Base-by-base conservation (phyloP, 2,888 invertebrate genomes). In the Hypercompe scribonia region DNA sequence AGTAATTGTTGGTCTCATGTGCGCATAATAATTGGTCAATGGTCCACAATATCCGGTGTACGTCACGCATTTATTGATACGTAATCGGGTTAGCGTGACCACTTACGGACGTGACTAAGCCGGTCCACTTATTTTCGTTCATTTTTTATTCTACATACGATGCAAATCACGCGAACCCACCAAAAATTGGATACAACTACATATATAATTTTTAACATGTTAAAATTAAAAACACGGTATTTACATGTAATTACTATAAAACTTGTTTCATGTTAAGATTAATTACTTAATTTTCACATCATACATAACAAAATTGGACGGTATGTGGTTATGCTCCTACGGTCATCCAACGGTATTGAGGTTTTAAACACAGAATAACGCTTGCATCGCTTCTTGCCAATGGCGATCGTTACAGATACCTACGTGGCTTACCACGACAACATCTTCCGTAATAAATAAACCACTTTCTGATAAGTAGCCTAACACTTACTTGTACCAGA, bases 51-150 rank as follows among this genome's bases (percentile, higher is more conserved):
- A 81, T 81, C 84, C 78, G 77, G 76, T 74, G 71, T 69, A 61
- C 83, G 85, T 87, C 89, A 89, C 88, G 88, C 86, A 83, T 88
- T 83, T 82, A 81, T 88, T 88, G 84, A 87, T 87, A 86, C 85
- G 86, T 85, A 88, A 88, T 82, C 84, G 84, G 87, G 88, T 88
- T 89, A 88, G 84, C 87, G 87, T 86, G 87, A 85, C 74, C 72
- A 77, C 78, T 81, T 74, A 76, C 81, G 80, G 84, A 82, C 78
- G 74, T 81, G 79, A 78, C 70, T 74, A 74, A 64, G 65, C 71
- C 46, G 65, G 21, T 24, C 11, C 21, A 66, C 42, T 66, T 66
- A 42, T 42, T 66, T 66, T 65, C 15, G n/a, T 28, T 28, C 39
- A 31, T 31, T 42, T 31, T 65, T 65, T 31, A 61, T 61, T 13